Evolutionary conservation across 2,888 invertebrate species (phyloP), one percentile per base, ranked within the genome.

Genomic region (Cheilosia variabilis): DNA sequence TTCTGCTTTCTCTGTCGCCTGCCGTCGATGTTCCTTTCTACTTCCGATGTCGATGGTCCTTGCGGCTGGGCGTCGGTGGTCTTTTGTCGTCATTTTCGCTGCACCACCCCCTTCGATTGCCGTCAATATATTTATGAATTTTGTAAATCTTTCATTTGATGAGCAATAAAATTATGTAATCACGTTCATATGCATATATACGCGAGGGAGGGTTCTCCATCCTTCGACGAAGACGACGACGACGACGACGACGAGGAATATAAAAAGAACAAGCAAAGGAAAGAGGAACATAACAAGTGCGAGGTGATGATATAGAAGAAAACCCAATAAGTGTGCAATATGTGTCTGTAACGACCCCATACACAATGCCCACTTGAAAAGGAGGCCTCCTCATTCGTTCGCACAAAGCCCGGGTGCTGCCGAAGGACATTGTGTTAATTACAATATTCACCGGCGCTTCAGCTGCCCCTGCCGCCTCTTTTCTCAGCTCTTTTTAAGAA

Each of bases 121-220:
- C 47, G 58, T 78, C 72, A 68, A 75, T 86, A 52, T 60, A 80
- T 80, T 86, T 86, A 76, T 80, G 80, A 86, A 86, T 71, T 80
- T 86, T 86, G 69, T 71, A 80, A 86, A 76, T 86, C 66, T 80
- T 60, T 80, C 50, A 75, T 65, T 86, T 86, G 80, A 86, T 86
- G 84, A 86, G 80, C 71, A 86, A 80, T 86, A 76, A 86, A 86
- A 86, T 86, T 86, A 86, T 86, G 80, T 71, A 86, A 80, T 76
- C 80, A 47, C 63, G 45, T 69, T 69, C 79, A 57, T 58, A 75
- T 72, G 62, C 45, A 37, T 22, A 41, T 57, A 50, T 17, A 45
- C 17, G 17, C 52, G 55, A 24, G 4, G 15, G n/a, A 53, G 27
- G 27, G 6, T 1, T 27, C 27, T 6, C 34, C 10, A 10, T 10